Evolutionary conservation across 2,888 invertebrate genomes (phyloP).

Genomic region (Cataglyphis rosenhaueri): DNA sequence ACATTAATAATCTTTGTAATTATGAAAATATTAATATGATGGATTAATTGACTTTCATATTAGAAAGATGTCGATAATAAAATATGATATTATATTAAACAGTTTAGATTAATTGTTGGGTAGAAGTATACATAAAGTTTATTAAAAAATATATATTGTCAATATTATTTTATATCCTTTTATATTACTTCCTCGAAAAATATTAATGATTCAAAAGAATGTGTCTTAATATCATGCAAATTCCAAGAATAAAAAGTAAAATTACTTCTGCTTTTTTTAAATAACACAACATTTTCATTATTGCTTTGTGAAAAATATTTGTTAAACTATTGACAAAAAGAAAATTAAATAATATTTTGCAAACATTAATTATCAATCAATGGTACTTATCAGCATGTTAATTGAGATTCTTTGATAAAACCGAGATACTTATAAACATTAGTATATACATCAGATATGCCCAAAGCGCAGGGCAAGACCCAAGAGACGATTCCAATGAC

Average conservation of each 20-base stretch:
- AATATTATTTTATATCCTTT: not conserved
- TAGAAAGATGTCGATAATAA: not conserved
- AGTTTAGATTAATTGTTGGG: not conserved
- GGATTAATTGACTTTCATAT: not conserved
- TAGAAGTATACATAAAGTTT: not conserved
- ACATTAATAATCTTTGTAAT: not conserved
- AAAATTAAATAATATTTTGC: not conserved
- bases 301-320: not conserved
- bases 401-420: constrained; percentile 56
- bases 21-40: not conserved
- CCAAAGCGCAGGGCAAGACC: constrained; percentile 58
- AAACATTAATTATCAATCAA: not conserved
- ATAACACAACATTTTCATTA: not conserved
- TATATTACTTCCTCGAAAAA: not conserved
- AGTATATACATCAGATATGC: constrained; percentile 62
- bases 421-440: constrained; percentile 53
- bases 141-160: not conserved
- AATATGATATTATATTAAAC: not conserved
- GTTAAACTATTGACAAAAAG: not conserved
- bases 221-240: not conserved
- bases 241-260: not conserved
- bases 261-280: not conserved
- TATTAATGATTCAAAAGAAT: not conserved
- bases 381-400: not conserved
- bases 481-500: constrained; percentile 67